phyloP scores from a whole-genome alignment of 2,797 vertebrate genomes.

The Clarias laeviceps region DNA sequence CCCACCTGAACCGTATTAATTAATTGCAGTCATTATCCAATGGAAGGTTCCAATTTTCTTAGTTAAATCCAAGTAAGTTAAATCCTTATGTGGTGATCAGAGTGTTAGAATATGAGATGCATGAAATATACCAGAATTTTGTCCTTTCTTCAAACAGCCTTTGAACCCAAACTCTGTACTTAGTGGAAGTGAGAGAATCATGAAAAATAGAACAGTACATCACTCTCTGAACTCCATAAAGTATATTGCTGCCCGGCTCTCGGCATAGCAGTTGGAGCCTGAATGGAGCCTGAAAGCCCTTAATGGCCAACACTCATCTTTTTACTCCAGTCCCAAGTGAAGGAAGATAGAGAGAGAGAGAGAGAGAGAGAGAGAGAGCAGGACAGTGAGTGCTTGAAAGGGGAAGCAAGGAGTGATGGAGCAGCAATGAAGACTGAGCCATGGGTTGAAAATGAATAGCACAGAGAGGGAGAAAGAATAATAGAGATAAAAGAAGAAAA shows the following conservation, averaged over 20 bases:
- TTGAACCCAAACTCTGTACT: not conserved
- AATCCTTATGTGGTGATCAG: not conserved
- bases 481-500: conserved; percentile 39
- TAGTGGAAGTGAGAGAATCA: not conserved
- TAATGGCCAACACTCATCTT: conserved; percentile 60
- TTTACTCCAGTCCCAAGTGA: conserved; percentile 58
- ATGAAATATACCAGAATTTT: not conserved
- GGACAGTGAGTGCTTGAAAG: conserved; percentile 1
- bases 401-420: not conserved
- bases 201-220: not conserved
- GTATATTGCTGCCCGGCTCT: conserved; percentile 7
- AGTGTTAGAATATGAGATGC: not conserved
- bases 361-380: conserved; percentile 29
- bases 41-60: too few relatives aligned
- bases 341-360: conserved; percentile 3
- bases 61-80: too few relatives aligned
- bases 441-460: conserved; percentile 23
- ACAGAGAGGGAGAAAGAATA: not conserved
- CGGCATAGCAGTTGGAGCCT: not conserved
- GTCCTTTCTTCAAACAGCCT: not conserved
- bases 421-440: conserved; percentile 30
- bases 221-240: conserved; percentile 5
- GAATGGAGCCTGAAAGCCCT: conserved; percentile 55
- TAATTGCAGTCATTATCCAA: too few relatives aligned
- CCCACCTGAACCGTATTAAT: too few relatives aligned